Conservation (phyloP, 2,888 invertebrate species). For the Mesochorus sp. region DNA sequence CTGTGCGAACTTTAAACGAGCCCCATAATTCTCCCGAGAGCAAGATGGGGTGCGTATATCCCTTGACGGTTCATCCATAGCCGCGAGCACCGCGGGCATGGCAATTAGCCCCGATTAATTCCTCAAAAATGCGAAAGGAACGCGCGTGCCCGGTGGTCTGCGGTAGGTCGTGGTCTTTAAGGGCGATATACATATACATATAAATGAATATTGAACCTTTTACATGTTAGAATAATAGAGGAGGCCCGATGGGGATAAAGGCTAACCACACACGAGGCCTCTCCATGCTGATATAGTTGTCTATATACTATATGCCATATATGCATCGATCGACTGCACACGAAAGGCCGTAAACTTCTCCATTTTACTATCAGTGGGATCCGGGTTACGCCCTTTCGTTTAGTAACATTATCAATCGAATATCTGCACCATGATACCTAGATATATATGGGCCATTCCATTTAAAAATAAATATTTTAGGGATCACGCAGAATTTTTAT, state of each 20-base stretch:
- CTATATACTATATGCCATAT: not conserved
- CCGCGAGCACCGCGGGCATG: constrained; percentile 61
- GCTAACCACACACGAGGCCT: constrained; percentile 67
- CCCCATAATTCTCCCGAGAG: constrained; percentile 65
- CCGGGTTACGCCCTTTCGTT: constrained; percentile 2
- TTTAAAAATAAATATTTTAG: too few relatives aligned
- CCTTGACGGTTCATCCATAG: constrained; percentile 44
- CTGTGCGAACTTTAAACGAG: constrained; percentile 56
- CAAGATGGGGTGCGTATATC: constrained; percentile 50
- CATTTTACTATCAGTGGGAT: not conserved
- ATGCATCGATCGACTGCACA: constrained; percentile 3
- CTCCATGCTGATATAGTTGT: not conserved
- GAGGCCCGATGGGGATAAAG: constrained; percentile 62
- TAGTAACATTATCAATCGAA: not conserved
- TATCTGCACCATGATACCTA: constrained; percentile 2
- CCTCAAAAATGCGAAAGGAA: constrained; percentile 71
- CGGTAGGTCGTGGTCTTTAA: constrained; percentile 73
- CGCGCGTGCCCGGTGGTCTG: constrained; percentile 71
- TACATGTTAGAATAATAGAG: constrained; percentile 71
- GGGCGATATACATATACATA: constrained; percentile 26
- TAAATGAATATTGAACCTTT: constrained; percentile 52
- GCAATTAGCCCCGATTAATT: constrained; percentile 77
- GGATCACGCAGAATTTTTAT: too few relatives aligned
- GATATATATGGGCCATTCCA: not conserved
- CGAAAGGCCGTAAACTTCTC: not conserved